phyloP scores from a whole-genome alignment of 1,140 invertebrate genomes.

The Mizuhopecten yessoensis region DNA sequence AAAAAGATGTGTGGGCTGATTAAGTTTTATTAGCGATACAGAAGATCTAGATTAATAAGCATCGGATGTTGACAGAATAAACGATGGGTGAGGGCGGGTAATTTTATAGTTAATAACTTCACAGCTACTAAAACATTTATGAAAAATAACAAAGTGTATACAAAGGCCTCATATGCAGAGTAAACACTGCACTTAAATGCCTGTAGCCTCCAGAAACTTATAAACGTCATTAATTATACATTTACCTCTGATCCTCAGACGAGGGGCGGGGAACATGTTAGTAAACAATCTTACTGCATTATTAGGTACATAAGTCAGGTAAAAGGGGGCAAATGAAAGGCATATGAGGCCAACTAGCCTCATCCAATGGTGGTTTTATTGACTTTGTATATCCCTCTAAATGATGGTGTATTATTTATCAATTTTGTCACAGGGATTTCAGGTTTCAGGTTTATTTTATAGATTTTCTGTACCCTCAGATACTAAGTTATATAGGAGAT shows the following conservation, averaged over 20 bases:
- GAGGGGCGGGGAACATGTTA: neutral
- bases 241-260: neutral
- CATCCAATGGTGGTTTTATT: too few relatives aligned
- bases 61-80: neutral
- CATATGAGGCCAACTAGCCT: too few relatives aligned
- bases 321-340: too few relatives aligned
- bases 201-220: neutral
- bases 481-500: too few relatives aligned
- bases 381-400: too few relatives aligned
- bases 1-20: neutral
- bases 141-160: neutral
- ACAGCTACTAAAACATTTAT: neutral
- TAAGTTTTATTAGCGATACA: neutral
- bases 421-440: too few relatives aligned
- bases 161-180: neutral
- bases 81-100: neutral
- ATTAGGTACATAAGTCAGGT: too few relatives aligned
- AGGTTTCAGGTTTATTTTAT: too few relatives aligned
- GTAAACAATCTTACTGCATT: neutral
- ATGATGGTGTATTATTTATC: too few relatives aligned
- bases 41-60: neutral
- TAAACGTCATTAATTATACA: conserved; percentile 27
- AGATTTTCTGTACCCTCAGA: too few relatives aligned
- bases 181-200: neutral
- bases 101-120: conserved; percentile 24